Conservation (phyloP, 2,113 vertebrate genomes). For the Gambusia affinis region DNA sequence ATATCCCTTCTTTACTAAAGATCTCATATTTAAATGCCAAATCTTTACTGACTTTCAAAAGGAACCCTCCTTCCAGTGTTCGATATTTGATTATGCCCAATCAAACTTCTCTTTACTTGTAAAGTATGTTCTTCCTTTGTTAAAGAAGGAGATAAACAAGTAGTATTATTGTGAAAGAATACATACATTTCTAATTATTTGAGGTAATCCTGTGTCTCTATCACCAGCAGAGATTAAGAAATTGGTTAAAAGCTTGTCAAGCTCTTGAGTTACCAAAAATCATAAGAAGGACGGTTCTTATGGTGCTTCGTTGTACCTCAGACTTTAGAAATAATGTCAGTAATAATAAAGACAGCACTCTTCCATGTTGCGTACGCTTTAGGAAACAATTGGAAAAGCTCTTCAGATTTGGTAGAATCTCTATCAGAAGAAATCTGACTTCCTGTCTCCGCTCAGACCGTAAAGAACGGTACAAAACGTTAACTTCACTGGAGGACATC, state of each 20-base stretch:
- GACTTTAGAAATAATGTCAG: too few species aligned
- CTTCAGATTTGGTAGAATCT: background rate
- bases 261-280: background rate
- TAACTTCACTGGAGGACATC: background rate
- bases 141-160: background rate
- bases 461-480: too few species aligned
- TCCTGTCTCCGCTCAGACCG: too few species aligned
- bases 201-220: background rate
- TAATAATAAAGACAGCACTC: too few species aligned
- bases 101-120: too few species aligned
- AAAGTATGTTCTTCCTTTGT: too few species aligned
- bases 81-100: too few species aligned
- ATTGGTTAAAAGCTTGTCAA: background rate
- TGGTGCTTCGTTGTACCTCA: background rate
- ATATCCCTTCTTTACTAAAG: too few species aligned
- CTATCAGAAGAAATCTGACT: background rate
- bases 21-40: too few species aligned
- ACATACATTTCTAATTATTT: background rate
- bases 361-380: background rate
- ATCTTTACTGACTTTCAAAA: too few species aligned
- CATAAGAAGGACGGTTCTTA: background rate
- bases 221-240: background rate
- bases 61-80: too few species aligned
- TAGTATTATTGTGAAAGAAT: background rate
- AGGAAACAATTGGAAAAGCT: background rate